Evolutionary conservation across 2,113 vertebrate species (phyloP).

Genomic region (Leucoraja erinaceus): DNA sequence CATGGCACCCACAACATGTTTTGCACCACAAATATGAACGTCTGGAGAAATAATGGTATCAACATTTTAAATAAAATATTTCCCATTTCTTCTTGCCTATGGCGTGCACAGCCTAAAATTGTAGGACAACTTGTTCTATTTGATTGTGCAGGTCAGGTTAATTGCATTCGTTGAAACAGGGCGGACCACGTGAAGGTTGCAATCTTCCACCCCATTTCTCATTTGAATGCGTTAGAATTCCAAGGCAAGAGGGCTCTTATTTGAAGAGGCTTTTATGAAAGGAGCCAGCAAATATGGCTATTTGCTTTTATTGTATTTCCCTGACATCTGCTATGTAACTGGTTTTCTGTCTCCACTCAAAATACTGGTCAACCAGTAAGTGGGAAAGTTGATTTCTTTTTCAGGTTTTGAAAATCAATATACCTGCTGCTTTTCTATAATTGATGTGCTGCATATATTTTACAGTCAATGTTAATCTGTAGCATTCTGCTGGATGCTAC

Average conservation of each 20-base stretch:
- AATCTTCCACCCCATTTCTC: too few relatives aligned
- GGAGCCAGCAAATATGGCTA: neutral
- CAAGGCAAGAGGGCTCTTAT: neutral
- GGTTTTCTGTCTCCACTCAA: neutral
- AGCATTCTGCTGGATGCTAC: neutral
- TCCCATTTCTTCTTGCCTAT: too few relatives aligned
- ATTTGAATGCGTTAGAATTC: neutral
- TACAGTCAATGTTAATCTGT: neutral
- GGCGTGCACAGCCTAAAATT: too few relatives aligned
- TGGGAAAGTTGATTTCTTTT: neutral
- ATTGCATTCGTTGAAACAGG: too few relatives aligned
- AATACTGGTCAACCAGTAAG: neutral
- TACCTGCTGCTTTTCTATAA: neutral
- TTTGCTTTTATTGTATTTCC: neutral
- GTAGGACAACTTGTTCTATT: too few relatives aligned
- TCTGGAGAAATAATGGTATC: neutral
- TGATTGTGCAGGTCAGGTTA: too few relatives aligned
- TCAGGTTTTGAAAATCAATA: neutral
- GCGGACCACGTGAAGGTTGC: too few relatives aligned
- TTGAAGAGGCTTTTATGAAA: neutral
- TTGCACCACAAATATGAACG: neutral
- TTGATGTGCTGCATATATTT: neutral
- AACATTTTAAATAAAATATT: neutral
- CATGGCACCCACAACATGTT: neutral
- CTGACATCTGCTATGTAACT: neutral